Evolutionary conservation across 2,113 vertebrate genomes (phyloP).

Genomic region (Solea senegalensis): DNA sequence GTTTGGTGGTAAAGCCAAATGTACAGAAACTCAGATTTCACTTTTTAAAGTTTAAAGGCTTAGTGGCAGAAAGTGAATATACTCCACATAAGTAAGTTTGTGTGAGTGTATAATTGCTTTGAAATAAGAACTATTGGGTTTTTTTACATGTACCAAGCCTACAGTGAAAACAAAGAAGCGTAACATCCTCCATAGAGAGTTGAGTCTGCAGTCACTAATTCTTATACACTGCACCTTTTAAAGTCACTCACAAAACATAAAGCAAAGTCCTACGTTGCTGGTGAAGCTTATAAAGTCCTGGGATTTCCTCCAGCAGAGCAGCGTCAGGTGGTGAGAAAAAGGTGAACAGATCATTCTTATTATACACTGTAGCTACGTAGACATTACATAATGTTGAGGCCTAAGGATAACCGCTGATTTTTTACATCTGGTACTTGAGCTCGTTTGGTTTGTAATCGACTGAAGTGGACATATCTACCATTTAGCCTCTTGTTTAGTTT

Average conservation of each 20-base stretch:
- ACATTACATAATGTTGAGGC: neutral
- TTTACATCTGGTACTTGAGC: neutral
- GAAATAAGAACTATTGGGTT: too few species aligned
- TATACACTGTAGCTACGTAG: neutral
- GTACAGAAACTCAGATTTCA: neutral
- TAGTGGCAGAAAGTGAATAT: too few species aligned
- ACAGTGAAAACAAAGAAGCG: too few species aligned
- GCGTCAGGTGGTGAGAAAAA: neutral
- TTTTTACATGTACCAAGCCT: too few species aligned
- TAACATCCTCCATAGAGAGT: neutral
- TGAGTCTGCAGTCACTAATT: too few species aligned
- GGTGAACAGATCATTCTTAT: neutral
- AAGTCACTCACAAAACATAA: neutral
- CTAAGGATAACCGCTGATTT: neutral
- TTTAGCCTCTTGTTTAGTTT: neutral
- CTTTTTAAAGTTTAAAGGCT: neutral
- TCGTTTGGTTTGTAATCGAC: neutral
- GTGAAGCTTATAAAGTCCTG: neutral
- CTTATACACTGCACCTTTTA: too few species aligned
- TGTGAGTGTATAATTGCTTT: too few species aligned
- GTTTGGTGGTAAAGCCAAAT: slow-evolving; percentile 4
- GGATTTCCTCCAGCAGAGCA: neutral
- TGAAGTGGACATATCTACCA: neutral
- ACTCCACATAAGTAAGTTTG: too few species aligned
- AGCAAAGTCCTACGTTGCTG: neutral